Conservation (phyloP, 2,113 vertebrate species). For the Sus scrofa region DNA sequence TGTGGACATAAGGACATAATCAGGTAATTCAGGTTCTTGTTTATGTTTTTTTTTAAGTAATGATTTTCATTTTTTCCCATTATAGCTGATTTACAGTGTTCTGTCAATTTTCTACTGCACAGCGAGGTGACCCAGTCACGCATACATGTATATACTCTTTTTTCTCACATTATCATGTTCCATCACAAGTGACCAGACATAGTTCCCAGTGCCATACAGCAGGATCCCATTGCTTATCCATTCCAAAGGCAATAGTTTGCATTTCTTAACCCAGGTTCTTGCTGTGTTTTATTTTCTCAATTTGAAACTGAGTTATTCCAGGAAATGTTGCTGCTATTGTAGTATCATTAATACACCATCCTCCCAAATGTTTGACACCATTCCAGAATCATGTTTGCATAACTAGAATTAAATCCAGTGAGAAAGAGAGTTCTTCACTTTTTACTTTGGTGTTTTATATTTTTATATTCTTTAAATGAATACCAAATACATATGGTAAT, state of each 20-base stretch:
- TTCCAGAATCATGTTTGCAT: background rate
- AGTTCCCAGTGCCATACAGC: too few relatives aligned
- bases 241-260: too few relatives aligned
- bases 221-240: too few relatives aligned
- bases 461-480: slow-evolving; percentile 43
- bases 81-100: too few relatives aligned
- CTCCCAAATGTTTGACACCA: slow-evolving; percentile 38
- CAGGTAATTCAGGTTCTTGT: background rate
- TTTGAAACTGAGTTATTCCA: slow-evolving; percentile 45
- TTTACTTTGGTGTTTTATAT: slow-evolving; percentile 9
- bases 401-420: background rate
- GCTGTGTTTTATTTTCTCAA: slow-evolving; percentile 35
- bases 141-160: too few relatives aligned
- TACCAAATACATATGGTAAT: background rate
- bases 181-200: too few relatives aligned
- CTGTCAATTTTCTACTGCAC: too few relatives aligned
- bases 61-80: too few relatives aligned
- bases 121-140: too few relatives aligned
- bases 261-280: too few relatives aligned
- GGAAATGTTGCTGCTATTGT: background rate
- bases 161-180: too few relatives aligned
- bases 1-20: background rate
- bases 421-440: slow-evolving; percentile 1
- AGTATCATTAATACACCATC: background rate
- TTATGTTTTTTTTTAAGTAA: too few relatives aligned